Conservation (phyloP, 2,797 vertebrate species). For the Oryzias dopingdopingensis region DNA sequence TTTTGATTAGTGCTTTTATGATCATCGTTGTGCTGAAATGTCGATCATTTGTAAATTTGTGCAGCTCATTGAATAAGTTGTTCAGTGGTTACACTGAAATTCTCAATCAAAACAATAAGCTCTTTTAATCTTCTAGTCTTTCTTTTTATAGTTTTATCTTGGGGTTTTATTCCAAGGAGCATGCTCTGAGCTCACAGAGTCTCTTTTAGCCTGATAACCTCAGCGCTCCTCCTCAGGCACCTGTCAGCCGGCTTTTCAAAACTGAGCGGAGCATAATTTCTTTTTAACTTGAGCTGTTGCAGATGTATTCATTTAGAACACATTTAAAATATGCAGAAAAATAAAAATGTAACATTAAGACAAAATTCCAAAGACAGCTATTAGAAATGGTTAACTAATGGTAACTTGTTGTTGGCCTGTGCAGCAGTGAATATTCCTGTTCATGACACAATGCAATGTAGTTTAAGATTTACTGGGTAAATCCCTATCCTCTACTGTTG, state of each 20-base stretch:
- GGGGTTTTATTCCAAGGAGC: background rate
- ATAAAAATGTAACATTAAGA: no score
- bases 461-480: constrained; percentile 41
- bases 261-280: no score
- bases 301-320: no score
- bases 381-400: background rate
- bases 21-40: background rate
- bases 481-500: constrained; percentile 36
- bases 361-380: no score
- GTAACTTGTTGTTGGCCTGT: constrained; percentile 1
- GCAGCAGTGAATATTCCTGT: constrained; percentile 11
- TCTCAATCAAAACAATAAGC: background rate
- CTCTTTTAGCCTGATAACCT: no score
- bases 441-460: constrained; percentile 44
- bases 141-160: background rate
- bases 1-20: background rate
- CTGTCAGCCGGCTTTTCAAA: no score
- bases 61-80: background rate
- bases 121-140: background rate
- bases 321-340: no score
- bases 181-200: no score
- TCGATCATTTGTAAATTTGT: background rate
- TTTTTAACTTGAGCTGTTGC: no score
- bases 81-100: no score
- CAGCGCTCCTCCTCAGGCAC: no score